These are phyloP conservation scores for Phenganax stokvisi DNA, from an alignment of 92 coral and sea anemone species.

Conservation along the genomic window DNA sequence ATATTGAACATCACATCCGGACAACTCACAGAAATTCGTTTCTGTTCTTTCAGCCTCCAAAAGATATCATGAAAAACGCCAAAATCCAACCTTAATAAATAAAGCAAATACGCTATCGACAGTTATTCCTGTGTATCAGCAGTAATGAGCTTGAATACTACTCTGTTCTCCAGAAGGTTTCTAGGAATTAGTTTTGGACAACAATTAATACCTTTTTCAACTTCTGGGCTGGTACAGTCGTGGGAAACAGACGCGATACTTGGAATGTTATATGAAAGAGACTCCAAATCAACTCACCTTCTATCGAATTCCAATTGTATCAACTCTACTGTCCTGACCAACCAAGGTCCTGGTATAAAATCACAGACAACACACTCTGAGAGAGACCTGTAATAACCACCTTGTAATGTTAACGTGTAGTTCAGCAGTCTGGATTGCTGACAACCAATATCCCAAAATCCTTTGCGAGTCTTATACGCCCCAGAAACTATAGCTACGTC, in stretches of 20 bases:
- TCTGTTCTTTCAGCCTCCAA: conserved; percentile 57
- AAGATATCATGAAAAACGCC: conserved; percentile 87
- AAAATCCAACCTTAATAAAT: conserved; percentile 49
- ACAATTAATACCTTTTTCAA: too few relatives aligned
- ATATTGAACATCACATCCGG: conserved; percentile 95
- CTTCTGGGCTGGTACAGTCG: too few relatives aligned
- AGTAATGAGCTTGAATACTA: neutral
- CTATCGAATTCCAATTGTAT: conserved; percentile 57
- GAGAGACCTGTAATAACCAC: conserved; percentile 81
- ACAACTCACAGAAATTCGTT: conserved; percentile 67
- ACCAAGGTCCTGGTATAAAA: conserved; percentile 77
- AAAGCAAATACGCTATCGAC: neutral
- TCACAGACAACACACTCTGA: conserved; percentile 86
- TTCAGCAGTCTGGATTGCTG: conserved; percentile 69
- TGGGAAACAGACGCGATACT: too few relatives aligned
- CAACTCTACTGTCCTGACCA: conserved; percentile 68
- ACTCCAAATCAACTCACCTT: conserved; percentile 49
- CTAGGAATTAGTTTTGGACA: too few relatives aligned
- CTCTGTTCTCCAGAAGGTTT: neutral
- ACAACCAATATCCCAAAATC: conserved; percentile 93
- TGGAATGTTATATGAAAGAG: too few relatives aligned
- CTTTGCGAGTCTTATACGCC: conserved; percentile 65
- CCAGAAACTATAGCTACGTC: conserved; percentile 76
- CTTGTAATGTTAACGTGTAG: conserved; percentile 71
- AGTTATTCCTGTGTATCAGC: neutral